Base-by-base conservation (phyloP, 1,140 invertebrate genomes). In the Micrasema longulum region DNA sequence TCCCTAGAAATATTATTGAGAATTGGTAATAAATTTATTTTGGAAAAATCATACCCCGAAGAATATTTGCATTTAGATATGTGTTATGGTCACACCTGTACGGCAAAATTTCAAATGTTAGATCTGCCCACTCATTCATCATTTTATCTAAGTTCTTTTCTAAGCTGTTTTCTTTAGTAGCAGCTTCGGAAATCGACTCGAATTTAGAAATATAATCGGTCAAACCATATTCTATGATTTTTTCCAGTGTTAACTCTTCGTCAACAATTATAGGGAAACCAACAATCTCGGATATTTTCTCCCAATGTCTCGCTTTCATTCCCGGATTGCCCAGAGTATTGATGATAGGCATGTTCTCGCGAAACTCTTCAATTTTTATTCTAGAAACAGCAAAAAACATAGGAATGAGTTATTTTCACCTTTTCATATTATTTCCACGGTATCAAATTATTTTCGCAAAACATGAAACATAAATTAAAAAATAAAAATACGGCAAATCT, bases 241-340 rank as follows among this genome's bases (percentile, higher is more conserved):
- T 96, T 20, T 91, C 91, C 3, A 99, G 83, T 1, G 94, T 95
- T 68, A 95, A 88, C 14, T 92, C 90, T 4, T 93, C 89, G 72
- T 96, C 93, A 4, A 96, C 91, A 77, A 91, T 90, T 20, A 99
- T 92, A 0, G 95, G 94, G 81, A 97, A 97, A 0, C 96, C 96
- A 76, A 98, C 94, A 68, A 97, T 94, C 77, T 98, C 96, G 0
- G 95, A 97, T 10, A 99, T 91, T 82, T 95, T 92, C 78, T 97
- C 95, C 97, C 97, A 99, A 82, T 99, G 97, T 9, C 97, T 88
- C 10, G 90, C 89, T 78, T 97, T 93, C 87, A 99, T 90, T 36
- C 93, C 95, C 3, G 96, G 96, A 87, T 98, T 99, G 43, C 97
- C 97, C 1, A 99, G 83, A 0, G 95, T 97, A 78, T 92, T 89